Conservation (phyloP, 23 tunicate genomes). For the Ciona savignyi region DNA sequence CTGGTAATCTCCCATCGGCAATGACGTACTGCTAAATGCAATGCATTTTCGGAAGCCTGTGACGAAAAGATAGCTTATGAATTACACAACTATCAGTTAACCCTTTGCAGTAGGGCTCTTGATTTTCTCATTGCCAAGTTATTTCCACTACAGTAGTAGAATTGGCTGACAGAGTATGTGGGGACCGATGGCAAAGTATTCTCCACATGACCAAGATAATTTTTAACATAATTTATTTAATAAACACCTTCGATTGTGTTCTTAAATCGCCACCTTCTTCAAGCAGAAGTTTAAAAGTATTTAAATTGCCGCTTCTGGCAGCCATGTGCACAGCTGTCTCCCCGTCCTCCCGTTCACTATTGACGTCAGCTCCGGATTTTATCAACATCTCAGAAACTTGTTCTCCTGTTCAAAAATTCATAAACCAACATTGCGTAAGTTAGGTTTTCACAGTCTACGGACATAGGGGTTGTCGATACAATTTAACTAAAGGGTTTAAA, state of each 20-base stretch:
- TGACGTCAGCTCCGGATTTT: slow-evolving; percentile 84
- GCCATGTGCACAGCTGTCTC: slow-evolving; percentile 93
- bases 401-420: slow-evolving; percentile 38
- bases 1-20: slow-evolving; percentile 54
- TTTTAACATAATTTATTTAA: neutral
- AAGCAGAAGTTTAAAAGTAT: slow-evolving; percentile 56
- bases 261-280: slow-evolving; percentile 75
- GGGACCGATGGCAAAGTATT: no score
- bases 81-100: no score
- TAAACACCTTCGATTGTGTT: slow-evolving; percentile 51
- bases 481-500: no score
- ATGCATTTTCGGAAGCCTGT: slow-evolving; percentile 76
- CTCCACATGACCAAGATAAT: no score
- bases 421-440: no score
- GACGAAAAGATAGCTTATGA: neutral
- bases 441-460: no score
- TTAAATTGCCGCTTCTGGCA: slow-evolving; percentile 60
- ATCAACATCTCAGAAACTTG: slow-evolving; percentile 84
- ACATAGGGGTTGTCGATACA: no score
- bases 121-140: no score
- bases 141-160: no score
- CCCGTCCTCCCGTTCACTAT: slow-evolving; percentile 75
- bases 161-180: no score
- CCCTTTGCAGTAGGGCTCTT: no score
- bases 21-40: slow-evolving; percentile 81